These are phyloP conservation scores for Cryptus viduatorius DNA, from an alignment of 2,888 invertebrate genomes.

Conservation along the genomic window DNA sequence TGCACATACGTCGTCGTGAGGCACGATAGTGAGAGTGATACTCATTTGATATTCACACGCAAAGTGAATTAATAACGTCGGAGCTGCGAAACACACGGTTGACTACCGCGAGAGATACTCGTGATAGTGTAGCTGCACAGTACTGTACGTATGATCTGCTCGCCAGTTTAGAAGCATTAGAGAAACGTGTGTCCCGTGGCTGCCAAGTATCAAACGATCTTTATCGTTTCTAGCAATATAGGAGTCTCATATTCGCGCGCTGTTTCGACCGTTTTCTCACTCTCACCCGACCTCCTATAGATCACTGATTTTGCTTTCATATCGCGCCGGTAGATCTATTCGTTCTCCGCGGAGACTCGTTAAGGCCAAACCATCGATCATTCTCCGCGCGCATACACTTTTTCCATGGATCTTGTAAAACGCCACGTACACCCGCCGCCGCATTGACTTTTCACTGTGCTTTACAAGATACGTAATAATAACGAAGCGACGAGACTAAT, in stretches of 20 bases:
- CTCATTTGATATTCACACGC: constrained; percentile 67
- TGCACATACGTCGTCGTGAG: constrained; percentile 37
- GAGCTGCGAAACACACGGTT: constrained; percentile 26
- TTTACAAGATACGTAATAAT: constrained; percentile 25
- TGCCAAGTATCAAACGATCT: constrained; percentile 63
- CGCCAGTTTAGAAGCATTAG: constrained; percentile 65
- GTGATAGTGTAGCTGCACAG: constrained; percentile 25
- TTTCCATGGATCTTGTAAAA: constrained; percentile 52
- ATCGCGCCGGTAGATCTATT: constrained; percentile 61
- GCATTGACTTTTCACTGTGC: constrained; percentile 40
- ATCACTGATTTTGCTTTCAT: constrained; percentile 61
- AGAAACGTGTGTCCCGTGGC: constrained; percentile 48
- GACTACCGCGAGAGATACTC: constrained; percentile 35
- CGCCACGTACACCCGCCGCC: constrained; percentile 34
- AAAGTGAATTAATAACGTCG: constrained; percentile 62
- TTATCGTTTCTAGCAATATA: constrained; percentile 56
- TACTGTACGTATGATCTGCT: neutral
- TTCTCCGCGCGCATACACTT: constrained; percentile 44
- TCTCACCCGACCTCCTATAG: constrained; percentile 43
- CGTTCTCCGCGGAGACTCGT: constrained; percentile 55
- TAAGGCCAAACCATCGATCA: constrained; percentile 64
- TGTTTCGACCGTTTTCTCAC: constrained; percentile 47
- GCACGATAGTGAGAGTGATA: constrained; percentile 62
- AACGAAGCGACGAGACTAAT: constrained; percentile 23
- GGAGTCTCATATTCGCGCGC: constrained; percentile 58